These are phyloP conservation scores for Archilochus colubris DNA, from an alignment of 2,113 vertebrate genomes.

Conservation along the genomic window DNA sequence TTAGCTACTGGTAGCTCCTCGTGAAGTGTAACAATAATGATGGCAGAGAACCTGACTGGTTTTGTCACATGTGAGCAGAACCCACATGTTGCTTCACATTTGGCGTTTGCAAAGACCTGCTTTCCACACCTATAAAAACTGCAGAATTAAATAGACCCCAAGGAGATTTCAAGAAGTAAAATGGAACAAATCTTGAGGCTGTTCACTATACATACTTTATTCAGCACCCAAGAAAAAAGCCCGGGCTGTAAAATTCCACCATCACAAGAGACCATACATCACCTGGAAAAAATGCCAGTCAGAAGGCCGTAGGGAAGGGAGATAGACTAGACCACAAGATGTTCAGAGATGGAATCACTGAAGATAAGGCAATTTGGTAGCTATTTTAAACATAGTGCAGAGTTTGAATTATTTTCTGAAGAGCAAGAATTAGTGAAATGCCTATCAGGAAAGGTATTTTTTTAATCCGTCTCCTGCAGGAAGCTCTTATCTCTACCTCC, in stretches of 20 bases:
- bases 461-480: neutral
- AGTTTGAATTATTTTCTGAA: neutral
- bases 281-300: neutral
- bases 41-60: neutral
- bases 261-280: fast-evolving
- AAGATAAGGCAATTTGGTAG: neutral
- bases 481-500: neutral
- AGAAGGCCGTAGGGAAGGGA: neutral
- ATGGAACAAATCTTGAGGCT: neutral
- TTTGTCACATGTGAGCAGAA: neutral
- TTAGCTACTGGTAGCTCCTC: neutral
- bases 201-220: neutral
- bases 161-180: conserved; percentile 18
- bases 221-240: neutral
- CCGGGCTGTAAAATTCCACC: neutral
- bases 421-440: neutral
- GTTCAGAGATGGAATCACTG: neutral
- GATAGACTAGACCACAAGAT: too few species aligned
- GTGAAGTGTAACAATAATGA: fast-evolving
- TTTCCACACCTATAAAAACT: neutral
- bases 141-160: neutral
- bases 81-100: neutral
- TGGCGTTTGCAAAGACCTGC: neutral
- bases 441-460: neutral
- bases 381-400: neutral